Conservation (phyloP, 92 coral and sea anemone species). For the Zoanthus sansibaricus region DNA sequence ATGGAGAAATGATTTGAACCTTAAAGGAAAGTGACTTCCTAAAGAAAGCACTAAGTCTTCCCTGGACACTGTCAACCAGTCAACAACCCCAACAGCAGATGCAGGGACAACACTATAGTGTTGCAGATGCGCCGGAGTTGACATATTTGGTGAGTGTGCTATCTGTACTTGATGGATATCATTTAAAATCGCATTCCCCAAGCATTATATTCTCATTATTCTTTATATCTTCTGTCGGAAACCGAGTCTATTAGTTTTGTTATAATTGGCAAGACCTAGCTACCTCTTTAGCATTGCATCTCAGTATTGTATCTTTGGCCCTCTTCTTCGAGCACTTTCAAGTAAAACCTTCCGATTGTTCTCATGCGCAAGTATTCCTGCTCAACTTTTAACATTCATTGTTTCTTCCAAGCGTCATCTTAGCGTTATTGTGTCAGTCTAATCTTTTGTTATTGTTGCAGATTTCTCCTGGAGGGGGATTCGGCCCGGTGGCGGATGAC, state of each 20-base stretch:
- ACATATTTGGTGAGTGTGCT: conserved; percentile 77
- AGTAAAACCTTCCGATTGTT: no score
- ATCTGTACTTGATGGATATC: no score
- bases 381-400: not conserved
- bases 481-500: conserved; percentile 98
- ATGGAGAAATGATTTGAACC: not conserved
- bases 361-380: not conserved
- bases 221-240: no score
- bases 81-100: conserved; percentile 98
- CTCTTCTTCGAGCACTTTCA: no score
- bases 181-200: no score
- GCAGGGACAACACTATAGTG: conserved; percentile 76
- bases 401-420: not conserved
- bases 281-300: no score
- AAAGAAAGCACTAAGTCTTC: conserved; percentile 85
- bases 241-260: no score
- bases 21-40: conserved; percentile 95
- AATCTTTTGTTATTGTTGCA: conserved; percentile 34
- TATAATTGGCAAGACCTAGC: no score
- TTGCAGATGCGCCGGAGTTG: conserved; percentile 86
- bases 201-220: no score
- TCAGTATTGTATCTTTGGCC: no score
- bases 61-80: conserved; percentile 97
- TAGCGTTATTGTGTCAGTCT: not conserved
- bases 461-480: conserved; percentile 98